Evolutionary conservation across 2,113 vertebrate species (phyloP), one percentile per base, ranked within the genome.

Genomic region (Progne subis): DNA sequence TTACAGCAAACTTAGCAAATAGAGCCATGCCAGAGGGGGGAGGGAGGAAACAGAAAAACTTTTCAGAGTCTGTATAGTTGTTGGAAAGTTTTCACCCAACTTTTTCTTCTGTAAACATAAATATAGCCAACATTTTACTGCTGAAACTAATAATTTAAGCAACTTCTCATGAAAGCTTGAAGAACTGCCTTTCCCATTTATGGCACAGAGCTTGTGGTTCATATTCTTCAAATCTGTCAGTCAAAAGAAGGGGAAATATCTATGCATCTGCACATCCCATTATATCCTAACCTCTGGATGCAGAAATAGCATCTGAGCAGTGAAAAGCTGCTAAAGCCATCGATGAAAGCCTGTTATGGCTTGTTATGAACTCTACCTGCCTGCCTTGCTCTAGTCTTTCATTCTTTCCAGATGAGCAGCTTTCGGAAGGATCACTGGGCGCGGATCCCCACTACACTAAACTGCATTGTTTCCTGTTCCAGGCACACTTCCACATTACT

Each of bases 241-340:
- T 86, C 39, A 80, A 76, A 90, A 93, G 80, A 95, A 93, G 70
- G 55, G 70, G 63, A 94, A 94, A 96, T 94, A 70, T 87, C 93
- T 80, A 0, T 89, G 80, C 70, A 85, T 94, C 94, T 97, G 94
- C 77, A 94, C 74, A 96, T 93, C 74, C 87, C 83, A 93, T 97
- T 95, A 93, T 71, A 82, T 28, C 77, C 86, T 65, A 78, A 94
- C 87, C 78, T 92, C 86, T 75, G 91, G 85, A 94, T 79, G 81
- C 87, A 95, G 82, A 76, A 95, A 50, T 90, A 92, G 64, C 85
- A 90, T 93, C 82, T 31, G 72, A 96, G 94, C 43, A 80, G 92
- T n/a, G 57, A 64, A 82, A 94, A 94, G 57, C 92, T 95, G 94
- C 59, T 87, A 92, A 96, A 96, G 77, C 79, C 92, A 95, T 91